phyloP scores from a whole-genome alignment of 1,140 invertebrate species.

The Drosophila persimilis region DNA sequence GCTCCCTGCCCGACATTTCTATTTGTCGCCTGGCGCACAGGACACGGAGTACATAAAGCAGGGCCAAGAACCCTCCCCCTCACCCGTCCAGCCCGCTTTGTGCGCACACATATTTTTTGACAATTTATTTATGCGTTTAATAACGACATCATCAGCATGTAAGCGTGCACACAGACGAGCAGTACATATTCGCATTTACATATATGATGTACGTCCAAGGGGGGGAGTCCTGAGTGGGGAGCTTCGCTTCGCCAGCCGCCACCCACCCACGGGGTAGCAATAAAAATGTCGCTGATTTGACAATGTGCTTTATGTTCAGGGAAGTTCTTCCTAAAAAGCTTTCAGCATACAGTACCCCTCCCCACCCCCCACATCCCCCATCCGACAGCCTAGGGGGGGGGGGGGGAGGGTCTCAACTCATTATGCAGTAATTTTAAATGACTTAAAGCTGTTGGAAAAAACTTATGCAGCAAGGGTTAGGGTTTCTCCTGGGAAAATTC shows the following conservation, averaged over 20 bases:
- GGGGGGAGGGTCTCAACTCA: slow-evolving; percentile 37
- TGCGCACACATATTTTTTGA: slow-evolving; percentile 48
- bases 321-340: slow-evolving; percentile 36
- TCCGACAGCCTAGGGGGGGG: too few relatives aligned
- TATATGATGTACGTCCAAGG: slow-evolving; percentile 6
- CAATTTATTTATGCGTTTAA: slow-evolving; percentile 82
- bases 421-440: slow-evolving; percentile 70
- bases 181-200: slow-evolving; percentile 18
- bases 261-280: slow-evolving; percentile 48
- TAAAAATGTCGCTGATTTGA: slow-evolving; percentile 82
- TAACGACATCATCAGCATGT: slow-evolving; percentile 80
- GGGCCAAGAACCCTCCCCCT: slow-evolving; percentile 27
- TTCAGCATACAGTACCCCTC: slow-evolving; percentile 9
- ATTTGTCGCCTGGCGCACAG: slow-evolving; percentile 34
- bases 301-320: slow-evolving; percentile 70
- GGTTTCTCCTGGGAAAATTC: slow-evolving; percentile 7
- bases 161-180: slow-evolving; percentile 31
- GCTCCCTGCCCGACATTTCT: slow-evolving; percentile 17
- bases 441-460: slow-evolving; percentile 43
- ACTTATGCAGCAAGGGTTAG: slow-evolving; percentile 19
- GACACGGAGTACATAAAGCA: slow-evolving; percentile 40
- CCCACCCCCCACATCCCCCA: not conserved
- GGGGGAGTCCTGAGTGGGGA: not conserved
- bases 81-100: slow-evolving; percentile 8
- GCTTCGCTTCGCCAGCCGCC: not conserved